Evolutionary conservation across 2,888 invertebrate genomes (phyloP).

Genomic region (Protodeltote pygarga): DNA sequence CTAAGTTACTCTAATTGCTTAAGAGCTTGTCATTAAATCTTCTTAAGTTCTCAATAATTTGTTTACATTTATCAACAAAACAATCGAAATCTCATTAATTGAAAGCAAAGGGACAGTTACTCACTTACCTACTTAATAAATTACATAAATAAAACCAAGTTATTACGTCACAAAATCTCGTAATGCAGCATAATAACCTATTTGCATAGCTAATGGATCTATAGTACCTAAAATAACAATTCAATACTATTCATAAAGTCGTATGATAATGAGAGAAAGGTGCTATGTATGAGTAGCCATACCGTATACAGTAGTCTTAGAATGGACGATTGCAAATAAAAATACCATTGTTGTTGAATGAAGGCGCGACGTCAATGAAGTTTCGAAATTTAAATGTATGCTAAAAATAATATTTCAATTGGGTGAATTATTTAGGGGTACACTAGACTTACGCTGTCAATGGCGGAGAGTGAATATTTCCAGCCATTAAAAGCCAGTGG

Average conservation of each 20-base stretch:
- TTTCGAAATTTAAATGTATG: neutral
- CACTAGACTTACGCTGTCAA: neutral
- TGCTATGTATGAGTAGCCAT: neutral
- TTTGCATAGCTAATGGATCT: conserved; percentile 8
- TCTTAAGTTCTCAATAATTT: neutral
- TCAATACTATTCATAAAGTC: neutral
- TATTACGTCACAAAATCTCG: conserved; percentile 5
- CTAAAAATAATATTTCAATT: no score
- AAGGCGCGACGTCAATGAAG: neutral
- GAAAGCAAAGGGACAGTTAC: neutral
- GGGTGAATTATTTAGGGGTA: no score
- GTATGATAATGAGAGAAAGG: conserved; percentile 26
- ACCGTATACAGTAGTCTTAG: neutral
- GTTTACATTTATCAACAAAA: neutral
- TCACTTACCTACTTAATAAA: conserved; percentile 2
- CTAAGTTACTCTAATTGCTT: neutral
- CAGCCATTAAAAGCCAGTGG: no score
- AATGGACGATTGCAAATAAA: neutral
- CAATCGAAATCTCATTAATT: neutral
- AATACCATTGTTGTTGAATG: conserved; percentile 1
- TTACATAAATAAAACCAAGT: conserved; percentile 14
- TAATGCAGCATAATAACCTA: conserved; percentile 4
- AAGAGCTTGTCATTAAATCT: neutral
- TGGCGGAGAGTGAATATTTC: no score
- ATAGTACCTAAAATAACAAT: conserved; percentile 5